A percentile compares a stretch with the other conserved stretches of the same genome.
Evolutionary conservation across 35 echinoderm and acorn worm species (phyloP).

Genomic region (Apostichopus parvimensis): DNA sequence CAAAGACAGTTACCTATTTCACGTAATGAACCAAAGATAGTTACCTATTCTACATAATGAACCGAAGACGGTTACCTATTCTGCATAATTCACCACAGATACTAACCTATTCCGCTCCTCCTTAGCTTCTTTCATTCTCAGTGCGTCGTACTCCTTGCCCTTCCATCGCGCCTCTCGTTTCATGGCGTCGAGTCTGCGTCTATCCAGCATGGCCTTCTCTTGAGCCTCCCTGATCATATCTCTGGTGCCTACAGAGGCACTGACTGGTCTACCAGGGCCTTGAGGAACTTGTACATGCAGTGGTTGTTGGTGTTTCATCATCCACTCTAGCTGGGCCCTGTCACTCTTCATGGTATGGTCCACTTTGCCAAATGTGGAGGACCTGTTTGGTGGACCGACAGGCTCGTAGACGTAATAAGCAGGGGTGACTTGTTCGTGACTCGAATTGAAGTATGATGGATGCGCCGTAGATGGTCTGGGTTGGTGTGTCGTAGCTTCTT

Average conservation of each 20-base stretch:
- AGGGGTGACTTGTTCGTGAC: not conserved
- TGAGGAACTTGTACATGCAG: constrained; percentile 15
- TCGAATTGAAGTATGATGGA: constrained; percentile 5
- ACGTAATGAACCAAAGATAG: too few species aligned
- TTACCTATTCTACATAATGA: too few species aligned
- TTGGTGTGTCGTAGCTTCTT: not conserved
- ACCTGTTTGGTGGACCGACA: constrained; percentile 64
- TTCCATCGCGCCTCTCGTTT: constrained; percentile 56
- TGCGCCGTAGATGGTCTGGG: constrained; percentile 22
- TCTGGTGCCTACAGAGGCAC: constrained; percentile 54
- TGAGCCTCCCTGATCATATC: constrained; percentile 84
- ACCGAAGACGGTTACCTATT: too few species aligned
- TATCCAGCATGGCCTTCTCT: constrained; percentile 66
- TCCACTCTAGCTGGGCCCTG: constrained; percentile 65
- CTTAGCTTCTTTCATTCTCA: constrained; percentile 69
- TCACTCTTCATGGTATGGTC: constrained; percentile 67
- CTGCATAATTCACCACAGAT: not conserved
- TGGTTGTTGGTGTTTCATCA: constrained; percentile 52
- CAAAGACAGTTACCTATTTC: too few species aligned
- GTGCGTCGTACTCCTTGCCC: constrained; percentile 36
- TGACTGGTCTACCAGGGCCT: constrained; percentile 22
- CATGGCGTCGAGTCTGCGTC: constrained; percentile 44
- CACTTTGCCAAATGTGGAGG: constrained; percentile 56
- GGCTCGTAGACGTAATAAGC: constrained; percentile 36
- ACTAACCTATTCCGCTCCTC: constrained; percentile 83